These are phyloP conservation scores for Eurosta solidaginis DNA, from an alignment of 1,140 invertebrate species.

Conservation along the genomic window DNA sequence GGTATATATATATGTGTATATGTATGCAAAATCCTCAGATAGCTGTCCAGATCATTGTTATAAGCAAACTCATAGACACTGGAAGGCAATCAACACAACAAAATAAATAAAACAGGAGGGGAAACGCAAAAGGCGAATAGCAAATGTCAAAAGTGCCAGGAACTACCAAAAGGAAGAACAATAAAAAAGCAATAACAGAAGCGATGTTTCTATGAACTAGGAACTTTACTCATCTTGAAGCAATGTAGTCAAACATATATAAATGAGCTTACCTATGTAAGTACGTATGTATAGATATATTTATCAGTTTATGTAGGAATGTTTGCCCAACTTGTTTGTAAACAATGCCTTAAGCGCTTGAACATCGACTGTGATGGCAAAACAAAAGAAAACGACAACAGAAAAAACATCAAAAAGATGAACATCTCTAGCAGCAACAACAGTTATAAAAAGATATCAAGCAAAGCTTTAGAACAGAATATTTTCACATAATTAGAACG, in stretches of 20 bases:
- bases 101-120: background rate
- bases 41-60: too few species aligned
- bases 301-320: too few species aligned
- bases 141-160: too few species aligned
- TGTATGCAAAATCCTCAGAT: background rate
- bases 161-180: background rate
- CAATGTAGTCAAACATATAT: background rate
- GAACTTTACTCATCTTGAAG: too few species aligned
- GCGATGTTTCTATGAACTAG: too few species aligned
- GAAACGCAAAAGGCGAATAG: too few species aligned
- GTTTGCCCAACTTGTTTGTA: background rate
- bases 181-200: background rate
- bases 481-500: conserved; percentile 26
- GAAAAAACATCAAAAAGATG: background rate
- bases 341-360: conserved; percentile 6
- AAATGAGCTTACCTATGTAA: background rate
- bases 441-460: background rate
- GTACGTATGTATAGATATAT: background rate
- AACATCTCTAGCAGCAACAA: background rate
- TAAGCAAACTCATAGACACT: too few species aligned
- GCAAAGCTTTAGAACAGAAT: background rate
- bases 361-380: background rate
- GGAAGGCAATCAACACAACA: too few species aligned
- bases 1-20: background rate
- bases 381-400: background rate